Conservation (phyloP, 2,113 vertebrate genomes). For the Hystrix cristata region DNA sequence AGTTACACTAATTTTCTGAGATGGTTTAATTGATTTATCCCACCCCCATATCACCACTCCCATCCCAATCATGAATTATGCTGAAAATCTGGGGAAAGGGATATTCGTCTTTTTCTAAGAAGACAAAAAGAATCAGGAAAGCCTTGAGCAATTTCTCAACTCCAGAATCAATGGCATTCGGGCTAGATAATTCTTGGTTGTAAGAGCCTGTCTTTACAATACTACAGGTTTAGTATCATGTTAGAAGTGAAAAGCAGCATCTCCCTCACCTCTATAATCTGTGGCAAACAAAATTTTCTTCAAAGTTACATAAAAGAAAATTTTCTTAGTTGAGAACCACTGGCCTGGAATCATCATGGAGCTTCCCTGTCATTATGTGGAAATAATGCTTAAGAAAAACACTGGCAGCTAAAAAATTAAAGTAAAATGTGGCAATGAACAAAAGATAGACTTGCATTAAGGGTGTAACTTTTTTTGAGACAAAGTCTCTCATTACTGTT, state of each 20-base stretch:
- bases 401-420: not conserved
- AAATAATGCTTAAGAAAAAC: not conserved
- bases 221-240: not conserved
- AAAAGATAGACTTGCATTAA: not conserved
- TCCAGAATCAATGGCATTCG: not conserved
- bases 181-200: no score
- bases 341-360: no score
- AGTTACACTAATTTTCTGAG: not conserved
- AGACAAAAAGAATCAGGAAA: accelerated
- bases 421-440: not conserved
- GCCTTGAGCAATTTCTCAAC: not conserved
- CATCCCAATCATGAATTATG: not conserved
- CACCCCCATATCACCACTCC: not conserved
- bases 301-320: not conserved
- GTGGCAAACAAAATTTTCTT: not conserved
- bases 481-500: not conserved
- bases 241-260: not conserved
- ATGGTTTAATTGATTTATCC: no score
- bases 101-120: not conserved
- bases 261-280: not conserved
- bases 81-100: not conserved
- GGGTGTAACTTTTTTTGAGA: not conserved
- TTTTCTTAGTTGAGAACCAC: not conserved
- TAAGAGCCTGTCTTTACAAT: not conserved
- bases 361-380: no score